Conservation (phyloP, 1,140 invertebrate species). For the Patella vulgata region DNA sequence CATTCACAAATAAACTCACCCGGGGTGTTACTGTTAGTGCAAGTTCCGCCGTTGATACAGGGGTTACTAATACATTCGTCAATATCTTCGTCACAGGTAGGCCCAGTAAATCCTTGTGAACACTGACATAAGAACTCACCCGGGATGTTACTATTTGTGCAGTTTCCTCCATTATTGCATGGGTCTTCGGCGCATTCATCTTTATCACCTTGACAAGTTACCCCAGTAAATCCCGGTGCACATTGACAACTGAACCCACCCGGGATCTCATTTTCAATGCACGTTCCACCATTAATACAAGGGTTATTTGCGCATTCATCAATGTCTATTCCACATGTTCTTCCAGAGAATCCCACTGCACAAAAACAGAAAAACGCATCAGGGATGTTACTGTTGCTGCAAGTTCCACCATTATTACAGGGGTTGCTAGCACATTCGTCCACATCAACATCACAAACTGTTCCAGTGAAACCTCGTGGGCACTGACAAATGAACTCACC, state of each 20-base stretch:
- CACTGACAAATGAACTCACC: constrained; percentile 64
- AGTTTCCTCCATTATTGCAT: constrained; percentile 13
- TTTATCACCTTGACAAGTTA: constrained; percentile 88
- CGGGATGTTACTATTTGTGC: constrained; percentile 39
- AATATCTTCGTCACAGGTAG: constrained; percentile 18
- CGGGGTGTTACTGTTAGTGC: constrained; percentile 13
- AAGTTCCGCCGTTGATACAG: constrained; percentile 25
- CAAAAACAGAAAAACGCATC: constrained; percentile 26
- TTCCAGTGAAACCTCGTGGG: constrained; percentile 27
- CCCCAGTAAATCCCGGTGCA: constrained; percentile 76
- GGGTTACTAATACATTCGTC: constrained; percentile 6
- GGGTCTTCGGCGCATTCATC: constrained; percentile 70
- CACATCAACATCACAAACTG: constrained; percentile 33
- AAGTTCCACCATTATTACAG: constrained; percentile 34
- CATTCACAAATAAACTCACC: constrained; percentile 67
- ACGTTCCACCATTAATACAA: constrained; percentile 35
- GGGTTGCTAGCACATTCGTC: constrained; percentile 40
- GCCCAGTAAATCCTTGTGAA: constrained; percentile 15
- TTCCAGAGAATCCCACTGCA: constrained; percentile 9
- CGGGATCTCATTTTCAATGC: constrained; percentile 44
- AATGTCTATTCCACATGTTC: constrained; percentile 38
- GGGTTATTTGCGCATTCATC: constrained; percentile 42
- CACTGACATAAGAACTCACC: constrained; percentile 26
- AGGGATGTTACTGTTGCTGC: constrained; percentile 22
- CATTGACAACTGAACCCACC: constrained; percentile 14